phyloP scores from a whole-genome alignment of 2,113 vertebrate genomes.

The Ctenomys sociabilis region DNA sequence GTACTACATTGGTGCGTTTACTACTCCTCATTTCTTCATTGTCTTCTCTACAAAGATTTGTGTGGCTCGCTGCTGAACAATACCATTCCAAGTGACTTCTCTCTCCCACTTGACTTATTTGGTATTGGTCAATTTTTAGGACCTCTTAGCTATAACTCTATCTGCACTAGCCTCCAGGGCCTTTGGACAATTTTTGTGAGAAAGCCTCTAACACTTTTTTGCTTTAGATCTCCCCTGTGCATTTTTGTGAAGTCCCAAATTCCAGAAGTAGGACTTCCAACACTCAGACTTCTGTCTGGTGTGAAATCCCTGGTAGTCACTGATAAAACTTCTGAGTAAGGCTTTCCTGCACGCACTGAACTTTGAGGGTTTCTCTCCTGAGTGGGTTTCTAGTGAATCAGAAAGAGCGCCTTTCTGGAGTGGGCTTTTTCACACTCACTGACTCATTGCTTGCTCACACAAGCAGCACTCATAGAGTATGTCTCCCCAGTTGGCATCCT shows the following conservation, averaged over 20 bases:
- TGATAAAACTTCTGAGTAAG: slow-evolving; percentile 73
- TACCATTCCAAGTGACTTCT: neutral
- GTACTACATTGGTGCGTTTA: neutral
- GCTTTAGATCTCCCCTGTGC: slow-evolving; percentile 24
- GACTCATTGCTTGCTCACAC: slow-evolving; percentile 34
- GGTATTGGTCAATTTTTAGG: neutral
- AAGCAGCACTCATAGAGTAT: slow-evolving; percentile 68
- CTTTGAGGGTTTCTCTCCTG: slow-evolving; percentile 73
- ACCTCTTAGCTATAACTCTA: neutral
- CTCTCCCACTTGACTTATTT: neutral
- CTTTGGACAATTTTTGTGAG: neutral
- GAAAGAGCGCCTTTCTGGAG: slow-evolving; percentile 66
- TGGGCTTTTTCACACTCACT: slow-evolving; percentile 68
- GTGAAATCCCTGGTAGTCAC: slow-evolving; percentile 75
- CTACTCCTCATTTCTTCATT: neutral
- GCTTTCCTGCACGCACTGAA: slow-evolving; percentile 73
- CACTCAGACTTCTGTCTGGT: slow-evolving; percentile 68
- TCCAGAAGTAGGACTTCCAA: slow-evolving; percentile 75
- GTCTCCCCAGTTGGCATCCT: slow-evolving; percentile 58
- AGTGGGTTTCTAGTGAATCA: slow-evolving; percentile 75
- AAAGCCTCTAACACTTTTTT: neutral
- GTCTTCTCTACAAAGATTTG: neutral
- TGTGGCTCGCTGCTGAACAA: neutral
- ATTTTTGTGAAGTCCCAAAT: slow-evolving; percentile 75
- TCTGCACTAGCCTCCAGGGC: neutral